Conservation (phyloP, 2,113 vertebrate species). For the Onychorhynchus coronatus region DNA sequence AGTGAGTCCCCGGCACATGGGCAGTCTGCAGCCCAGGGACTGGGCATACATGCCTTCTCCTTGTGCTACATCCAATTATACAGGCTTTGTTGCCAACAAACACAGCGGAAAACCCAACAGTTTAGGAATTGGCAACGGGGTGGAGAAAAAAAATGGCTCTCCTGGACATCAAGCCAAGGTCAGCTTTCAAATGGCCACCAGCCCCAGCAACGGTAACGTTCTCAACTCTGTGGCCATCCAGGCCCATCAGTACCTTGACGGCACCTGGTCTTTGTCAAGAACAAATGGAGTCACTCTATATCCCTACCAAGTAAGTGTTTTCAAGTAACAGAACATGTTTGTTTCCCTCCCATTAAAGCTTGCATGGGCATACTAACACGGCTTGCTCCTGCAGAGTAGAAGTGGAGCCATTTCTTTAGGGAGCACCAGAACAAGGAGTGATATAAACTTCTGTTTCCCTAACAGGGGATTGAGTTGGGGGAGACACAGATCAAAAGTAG, state of each 20-base stretch:
- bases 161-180: slow-evolving; percentile 84
- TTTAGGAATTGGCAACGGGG: slow-evolving; percentile 83
- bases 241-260: slow-evolving; percentile 85
- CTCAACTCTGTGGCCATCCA: slow-evolving; percentile 84
- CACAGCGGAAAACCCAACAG: slow-evolving; percentile 87
- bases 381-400: neutral
- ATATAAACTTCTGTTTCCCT: neutral
- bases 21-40: slow-evolving; percentile 76
- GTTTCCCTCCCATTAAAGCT: neutral
- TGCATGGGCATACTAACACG: neutral
- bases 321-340: neutral
- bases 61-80: slow-evolving; percentile 76
- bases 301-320: slow-evolving; percentile 90
- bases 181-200: slow-evolving; percentile 80
- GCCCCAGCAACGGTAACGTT: slow-evolving; percentile 81
- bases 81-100: slow-evolving; percentile 75
- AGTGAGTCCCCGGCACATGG: slow-evolving; percentile 75
- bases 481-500: neutral
- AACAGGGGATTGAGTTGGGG: neutral
- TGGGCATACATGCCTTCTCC: slow-evolving; percentile 80
- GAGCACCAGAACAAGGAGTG: neutral
- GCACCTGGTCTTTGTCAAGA: slow-evolving; percentile 83
- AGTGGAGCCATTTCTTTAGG: neutral
- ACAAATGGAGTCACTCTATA: slow-evolving; percentile 91
- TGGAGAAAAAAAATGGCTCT: slow-evolving; percentile 86